Evolutionary conservation across 1,140 invertebrate species (phyloP), one percentile per base, ranked within the genome.

Genomic region (Drosophila bipectinata): DNA sequence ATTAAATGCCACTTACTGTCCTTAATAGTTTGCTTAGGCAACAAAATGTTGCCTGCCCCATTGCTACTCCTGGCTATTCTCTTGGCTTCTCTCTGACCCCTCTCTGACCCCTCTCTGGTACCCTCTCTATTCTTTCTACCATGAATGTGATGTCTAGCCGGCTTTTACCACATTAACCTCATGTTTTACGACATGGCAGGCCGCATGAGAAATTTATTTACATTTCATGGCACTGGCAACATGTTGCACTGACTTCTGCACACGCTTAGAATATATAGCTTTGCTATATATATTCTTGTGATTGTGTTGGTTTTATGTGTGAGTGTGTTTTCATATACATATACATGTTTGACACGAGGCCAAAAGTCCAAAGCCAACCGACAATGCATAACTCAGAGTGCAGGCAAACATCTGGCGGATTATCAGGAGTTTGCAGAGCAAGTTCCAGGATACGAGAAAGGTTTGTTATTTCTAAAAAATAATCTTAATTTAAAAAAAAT

Each of bases 151-250:
- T 63, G 51, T 66, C 80, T 72, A 64, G 74, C 73, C 74, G 69
- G 71, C 74, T 56, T 76, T 87, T 87, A 87, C 82, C 82, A 87
- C 82, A 87, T 87, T 87, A 87, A 87, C 82, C 82, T 88, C 82
- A 63, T 87, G 82, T 87, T 88, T 87, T 87, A 87, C 82, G 82
- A 87, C 79, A 76, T 83, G 83, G 58, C 79, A 72, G 79, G 75
- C 82, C 82, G 79, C 82, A 87, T 83, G 77, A 88, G 82, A 87
- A 87, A 87, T 87, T 88, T 87, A 87, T 87, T 83, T 87, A 87
- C 82, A 87, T 87, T 87, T 87, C 82, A 87, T 87, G 82, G 75
- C 60, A 48, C 52, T 51, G 82, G 78, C 82, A 87, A 87, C 82
- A 87, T 87, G 82, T 87, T 87, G 83, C 78, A 88, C 78, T 68